phyloP scores from a whole-genome alignment of 2,888 invertebrate genomes.

The Tanytarsus gracilentus region DNA sequence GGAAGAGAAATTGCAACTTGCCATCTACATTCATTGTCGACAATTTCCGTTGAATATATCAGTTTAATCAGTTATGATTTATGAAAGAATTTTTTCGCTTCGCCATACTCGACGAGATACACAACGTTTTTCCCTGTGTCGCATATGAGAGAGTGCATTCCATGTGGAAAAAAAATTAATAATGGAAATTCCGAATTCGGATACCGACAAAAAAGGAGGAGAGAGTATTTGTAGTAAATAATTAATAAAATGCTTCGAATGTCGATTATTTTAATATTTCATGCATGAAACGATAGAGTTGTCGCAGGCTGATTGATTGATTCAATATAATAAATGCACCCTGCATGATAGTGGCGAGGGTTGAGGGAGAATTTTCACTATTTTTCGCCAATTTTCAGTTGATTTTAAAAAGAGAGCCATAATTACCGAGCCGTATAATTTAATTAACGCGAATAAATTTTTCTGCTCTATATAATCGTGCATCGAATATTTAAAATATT shows the following conservation, averaged over 20 bases:
- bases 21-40: constrained; percentile 17
- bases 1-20: constrained; percentile 19
- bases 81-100: background rate
- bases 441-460: constrained; percentile 1
- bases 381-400: background rate
- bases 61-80: constrained; percentile 20
- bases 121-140: background rate
- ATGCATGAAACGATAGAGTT: background rate
- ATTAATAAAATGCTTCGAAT: constrained; percentile 3
- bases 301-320: background rate
- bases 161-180: background rate
- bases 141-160: constrained; percentile 1
- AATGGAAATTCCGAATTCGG: background rate
- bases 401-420: background rate
- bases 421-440: constrained; percentile 10
- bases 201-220: background rate
- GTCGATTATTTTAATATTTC: constrained; percentile 4
- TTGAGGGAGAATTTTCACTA: too few relatives aligned
- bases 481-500: background rate
- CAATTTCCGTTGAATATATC: constrained; percentile 27
- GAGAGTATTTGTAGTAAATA: background rate
- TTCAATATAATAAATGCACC: background rate
- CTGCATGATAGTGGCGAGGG: background rate
- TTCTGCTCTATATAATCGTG: background rate
- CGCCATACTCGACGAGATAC: background rate